Conservation (phyloP, 2,888 invertebrate genomes). For the Margaritifera margaritifera region DNA sequence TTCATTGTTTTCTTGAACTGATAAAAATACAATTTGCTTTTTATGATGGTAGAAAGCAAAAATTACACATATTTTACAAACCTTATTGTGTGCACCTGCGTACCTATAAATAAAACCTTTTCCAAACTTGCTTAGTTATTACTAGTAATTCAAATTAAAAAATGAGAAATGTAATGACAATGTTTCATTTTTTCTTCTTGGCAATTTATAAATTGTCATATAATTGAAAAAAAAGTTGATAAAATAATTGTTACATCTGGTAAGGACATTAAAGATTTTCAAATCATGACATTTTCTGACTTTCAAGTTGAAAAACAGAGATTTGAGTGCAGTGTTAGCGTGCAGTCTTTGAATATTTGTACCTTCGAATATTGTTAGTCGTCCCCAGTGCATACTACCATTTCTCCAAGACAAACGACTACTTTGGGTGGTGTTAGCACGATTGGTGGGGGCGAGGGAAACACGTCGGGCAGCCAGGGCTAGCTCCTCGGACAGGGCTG, state of each 20-base stretch:
- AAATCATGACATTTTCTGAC: background rate
- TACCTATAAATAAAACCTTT: too few relatives aligned
- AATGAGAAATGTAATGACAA: too few relatives aligned
- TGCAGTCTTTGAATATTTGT: slow-evolving; percentile 21
- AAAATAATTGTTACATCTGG: background rate
- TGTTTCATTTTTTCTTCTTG: too few relatives aligned
- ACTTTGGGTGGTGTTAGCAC: slow-evolving; percentile 69
- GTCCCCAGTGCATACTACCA: slow-evolving; percentile 70
- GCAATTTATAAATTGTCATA: too few relatives aligned
- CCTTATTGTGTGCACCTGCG: too few relatives aligned
- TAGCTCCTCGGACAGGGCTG: slow-evolving; percentile 69
- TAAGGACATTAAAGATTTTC: background rate
- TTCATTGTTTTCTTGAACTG: too few relatives aligned
- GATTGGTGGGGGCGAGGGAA: slow-evolving; percentile 71
- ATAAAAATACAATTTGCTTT: too few relatives aligned
- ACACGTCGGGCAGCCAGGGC: slow-evolving; percentile 71
- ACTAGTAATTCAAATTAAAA: too few relatives aligned
- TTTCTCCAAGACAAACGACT: slow-evolving; percentile 72
- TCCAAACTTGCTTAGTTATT: too few relatives aligned
- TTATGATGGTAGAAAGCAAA: too few relatives aligned
- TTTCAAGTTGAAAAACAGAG: too few relatives aligned
- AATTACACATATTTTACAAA: too few relatives aligned
- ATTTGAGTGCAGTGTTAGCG: background rate
- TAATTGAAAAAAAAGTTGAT: background rate
- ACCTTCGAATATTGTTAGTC: slow-evolving; percentile 63